Evolutionary conservation across 1,140 invertebrate genomes (phyloP).

Genomic region (Fopius arisanus): DNA sequence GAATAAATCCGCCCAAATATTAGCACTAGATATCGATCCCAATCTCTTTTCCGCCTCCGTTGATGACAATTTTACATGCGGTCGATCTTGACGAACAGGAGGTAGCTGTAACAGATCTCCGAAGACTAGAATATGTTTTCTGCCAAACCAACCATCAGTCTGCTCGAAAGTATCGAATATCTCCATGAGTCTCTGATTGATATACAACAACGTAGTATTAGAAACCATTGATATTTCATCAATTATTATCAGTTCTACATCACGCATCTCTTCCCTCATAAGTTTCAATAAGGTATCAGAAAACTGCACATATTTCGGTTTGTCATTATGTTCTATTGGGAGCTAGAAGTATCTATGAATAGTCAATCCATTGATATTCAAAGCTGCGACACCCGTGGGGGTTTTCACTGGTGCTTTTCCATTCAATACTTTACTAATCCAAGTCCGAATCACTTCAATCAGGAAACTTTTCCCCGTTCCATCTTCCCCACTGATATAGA

Average conservation of each 20-base stretch:
- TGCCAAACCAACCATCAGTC: too few relatives aligned
- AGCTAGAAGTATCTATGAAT: slow-evolving; percentile 35
- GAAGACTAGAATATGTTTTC: too few relatives aligned
- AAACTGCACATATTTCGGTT: slow-evolving; percentile 30
- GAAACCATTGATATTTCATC: slow-evolving; percentile 43
- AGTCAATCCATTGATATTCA: too few relatives aligned
- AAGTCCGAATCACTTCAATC: slow-evolving; percentile 35
- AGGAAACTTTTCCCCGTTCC: slow-evolving; percentile 42
- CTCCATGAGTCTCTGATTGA: slow-evolving; percentile 22
- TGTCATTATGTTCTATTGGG: slow-evolving; percentile 36
- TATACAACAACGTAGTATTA: slow-evolving; percentile 39
- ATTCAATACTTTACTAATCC: slow-evolving; percentile 29
- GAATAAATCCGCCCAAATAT: slow-evolving; percentile 39
- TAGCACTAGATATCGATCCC: slow-evolving; percentile 28
- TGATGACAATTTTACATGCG: slow-evolving; percentile 36
- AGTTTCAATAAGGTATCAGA: slow-evolving; percentile 35
- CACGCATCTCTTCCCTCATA: slow-evolving; percentile 33
- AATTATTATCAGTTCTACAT: slow-evolving; percentile 30
- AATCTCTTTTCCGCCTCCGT: slow-evolving; percentile 34
- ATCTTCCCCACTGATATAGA: slow-evolving; percentile 34
- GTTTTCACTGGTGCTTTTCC: slow-evolving; percentile 41
- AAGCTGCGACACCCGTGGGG: slow-evolving; percentile 43
- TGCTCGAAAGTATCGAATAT: too few relatives aligned
- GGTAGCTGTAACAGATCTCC: slow-evolving; percentile 48
- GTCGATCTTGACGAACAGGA: slow-evolving; percentile 41